Conservation (phyloP, 2,888 invertebrate genomes). For the Leptothorax acervorum region DNA sequence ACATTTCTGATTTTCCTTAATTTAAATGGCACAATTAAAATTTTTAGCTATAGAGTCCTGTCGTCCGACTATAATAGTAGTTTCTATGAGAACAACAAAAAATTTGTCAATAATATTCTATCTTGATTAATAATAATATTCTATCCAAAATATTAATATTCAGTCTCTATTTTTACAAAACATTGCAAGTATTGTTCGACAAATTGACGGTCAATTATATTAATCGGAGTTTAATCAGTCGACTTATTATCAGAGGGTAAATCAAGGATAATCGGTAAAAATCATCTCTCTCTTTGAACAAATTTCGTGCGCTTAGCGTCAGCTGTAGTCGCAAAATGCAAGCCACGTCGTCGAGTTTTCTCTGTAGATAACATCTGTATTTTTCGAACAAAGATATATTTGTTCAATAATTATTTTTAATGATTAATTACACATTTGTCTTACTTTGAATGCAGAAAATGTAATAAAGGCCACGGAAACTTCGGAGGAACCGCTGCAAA, state of each 20-base stretch:
- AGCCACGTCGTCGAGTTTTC: background rate
- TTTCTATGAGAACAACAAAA: background rate
- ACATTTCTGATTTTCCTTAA: no score
- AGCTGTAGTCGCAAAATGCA: background rate
- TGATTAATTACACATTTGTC: background rate
- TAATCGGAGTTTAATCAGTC: background rate
- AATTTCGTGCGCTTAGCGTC: background rate
- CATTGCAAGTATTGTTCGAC: background rate
- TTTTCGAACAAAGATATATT: background rate
- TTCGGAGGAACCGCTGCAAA: background rate
- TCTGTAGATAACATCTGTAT: background rate
- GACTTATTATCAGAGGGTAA: background rate
- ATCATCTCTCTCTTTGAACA: background rate
- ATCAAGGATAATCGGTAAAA: background rate
- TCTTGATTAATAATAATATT: background rate
- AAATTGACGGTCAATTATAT: background rate
- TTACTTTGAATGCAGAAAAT: background rate
- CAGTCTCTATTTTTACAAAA: background rate
- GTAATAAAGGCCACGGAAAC: background rate
- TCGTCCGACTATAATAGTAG: background rate
- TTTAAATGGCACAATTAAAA: background rate
- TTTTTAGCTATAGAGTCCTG: background rate
- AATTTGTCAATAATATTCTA: background rate
- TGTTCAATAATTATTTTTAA: background rate
- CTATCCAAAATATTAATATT: no score